These are phyloP conservation scores for Dynastes maya DNA, from an alignment of 2,888 invertebrate genomes.

Conservation along the genomic window DNA sequence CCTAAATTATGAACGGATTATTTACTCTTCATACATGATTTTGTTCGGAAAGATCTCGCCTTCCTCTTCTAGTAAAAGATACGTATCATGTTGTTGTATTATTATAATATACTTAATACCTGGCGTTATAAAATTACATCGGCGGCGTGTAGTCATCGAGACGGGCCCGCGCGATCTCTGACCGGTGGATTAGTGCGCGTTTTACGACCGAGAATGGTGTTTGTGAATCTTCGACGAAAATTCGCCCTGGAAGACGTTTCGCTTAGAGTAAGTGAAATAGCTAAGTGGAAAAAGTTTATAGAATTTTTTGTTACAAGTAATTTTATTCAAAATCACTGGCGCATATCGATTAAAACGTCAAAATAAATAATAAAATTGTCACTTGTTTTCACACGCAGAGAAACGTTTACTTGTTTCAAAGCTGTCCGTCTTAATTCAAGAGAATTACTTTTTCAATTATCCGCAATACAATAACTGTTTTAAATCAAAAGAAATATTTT, in stretches of 20 bases:
- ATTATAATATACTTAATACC: neutral
- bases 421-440: too few relatives aligned
- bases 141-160: neutral
- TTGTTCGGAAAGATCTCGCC: conserved; percentile 1
- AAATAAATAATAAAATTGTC: neutral
- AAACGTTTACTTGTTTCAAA: too few relatives aligned
- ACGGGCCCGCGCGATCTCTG: neutral
- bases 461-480: too few relatives aligned
- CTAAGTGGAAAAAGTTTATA: neutral
- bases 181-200: neutral
- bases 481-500: too few relatives aligned
- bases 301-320: neutral
- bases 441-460: too few relatives aligned
- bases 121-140: too few relatives aligned
- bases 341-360: neutral
- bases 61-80: neutral
- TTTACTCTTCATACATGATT: conserved; percentile 19
- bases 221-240: conserved; percentile 11
- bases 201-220: conserved; percentile 12
- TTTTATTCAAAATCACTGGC: neutral
- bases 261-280: conserved; percentile 19
- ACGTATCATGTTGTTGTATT: conserved; percentile 9
- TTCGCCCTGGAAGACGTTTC: conserved; percentile 20
- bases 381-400: too few relatives aligned
- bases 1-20: conserved; percentile 17